Evolutionary conservation across 2,113 vertebrate genomes (phyloP), one percentile per base, ranked within the genome.

Genomic region (Lycaon pictus): DNA sequence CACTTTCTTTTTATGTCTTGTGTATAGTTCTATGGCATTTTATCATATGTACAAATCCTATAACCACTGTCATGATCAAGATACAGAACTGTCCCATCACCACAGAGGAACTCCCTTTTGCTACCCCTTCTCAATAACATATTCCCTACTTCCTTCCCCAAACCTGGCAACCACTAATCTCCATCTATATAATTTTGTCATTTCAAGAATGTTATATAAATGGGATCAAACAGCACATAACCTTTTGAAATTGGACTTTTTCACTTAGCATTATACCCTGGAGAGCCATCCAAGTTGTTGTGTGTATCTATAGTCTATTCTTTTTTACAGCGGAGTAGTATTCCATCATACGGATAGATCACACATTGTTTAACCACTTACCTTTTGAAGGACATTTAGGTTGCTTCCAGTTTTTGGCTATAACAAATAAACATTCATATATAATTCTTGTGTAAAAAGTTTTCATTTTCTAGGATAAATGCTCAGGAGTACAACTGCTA

Each of bases 381-480:
- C 43, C 69, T 76, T 74, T 62, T 63, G 32, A 86, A 85, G 13
- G n/a, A 79, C 25, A 43, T 93, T 86, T 56, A 55, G 25, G 2
- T 79, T 86, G 48, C 55, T 83, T 58, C 35, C 35, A 60, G 25
- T 76, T 91, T 77, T 4, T 5, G 48, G n/a, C 48, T 91, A 67
- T 76, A 76, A 53, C 17, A 93, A 63, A 85, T 63, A 53, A 85
- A 62, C 32, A 74, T 19, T 29, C 6, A 5, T 23, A 17, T 16
- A 76, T 12, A 55, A 8, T 53, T 93, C 51, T 37, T 62, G 12
- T 56, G 58, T 77, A 51, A 77, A 77, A 74, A 37, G 3, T 16
- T 63, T 93, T 74, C 90, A 62, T 84, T 85, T 85, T 74, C 71
- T 86, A 63, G 48, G 58, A 25, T 79, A 79, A 79, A 74, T 74